Evolutionary conservation across 2,888 invertebrate genomes (phyloP).

Genomic region (Tinea pellionella): DNA sequence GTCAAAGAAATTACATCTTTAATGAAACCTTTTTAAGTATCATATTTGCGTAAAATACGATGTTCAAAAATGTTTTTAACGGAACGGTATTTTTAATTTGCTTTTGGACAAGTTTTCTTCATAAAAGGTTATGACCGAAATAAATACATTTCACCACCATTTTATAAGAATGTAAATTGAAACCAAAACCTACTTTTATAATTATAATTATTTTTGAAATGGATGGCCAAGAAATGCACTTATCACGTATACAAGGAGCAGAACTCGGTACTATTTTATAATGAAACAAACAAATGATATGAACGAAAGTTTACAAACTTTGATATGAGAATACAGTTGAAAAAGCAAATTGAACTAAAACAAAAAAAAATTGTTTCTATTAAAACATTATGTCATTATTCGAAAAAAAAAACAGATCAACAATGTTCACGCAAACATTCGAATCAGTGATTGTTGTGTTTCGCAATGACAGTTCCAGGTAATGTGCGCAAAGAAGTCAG

Average conservation of each 20-base stretch:
- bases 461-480: background rate
- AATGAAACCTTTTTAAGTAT: no score
- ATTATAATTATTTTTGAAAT: background rate
- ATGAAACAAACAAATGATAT: no score
- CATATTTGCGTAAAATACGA: no score
- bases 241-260: no score
- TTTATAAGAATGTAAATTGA: background rate
- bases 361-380: background rate
- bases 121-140: constrained; percentile 11
- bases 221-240: background rate
- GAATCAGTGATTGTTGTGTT: background rate
- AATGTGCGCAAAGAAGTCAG: background rate
- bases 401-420: background rate
- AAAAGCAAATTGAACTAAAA: background rate
- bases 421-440: background rate
- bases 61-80: no score
- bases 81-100: background rate
- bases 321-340: background rate
- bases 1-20: no score
- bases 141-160: background rate
- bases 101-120: background rate
- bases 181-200: background rate
- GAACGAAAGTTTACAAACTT: no score
- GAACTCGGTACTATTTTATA: no score
- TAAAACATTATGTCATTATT: background rate